Evolutionary conservation across 2,797 vertebrate species (phyloP).

Genomic region (Pelochelys cantorii): DNA sequence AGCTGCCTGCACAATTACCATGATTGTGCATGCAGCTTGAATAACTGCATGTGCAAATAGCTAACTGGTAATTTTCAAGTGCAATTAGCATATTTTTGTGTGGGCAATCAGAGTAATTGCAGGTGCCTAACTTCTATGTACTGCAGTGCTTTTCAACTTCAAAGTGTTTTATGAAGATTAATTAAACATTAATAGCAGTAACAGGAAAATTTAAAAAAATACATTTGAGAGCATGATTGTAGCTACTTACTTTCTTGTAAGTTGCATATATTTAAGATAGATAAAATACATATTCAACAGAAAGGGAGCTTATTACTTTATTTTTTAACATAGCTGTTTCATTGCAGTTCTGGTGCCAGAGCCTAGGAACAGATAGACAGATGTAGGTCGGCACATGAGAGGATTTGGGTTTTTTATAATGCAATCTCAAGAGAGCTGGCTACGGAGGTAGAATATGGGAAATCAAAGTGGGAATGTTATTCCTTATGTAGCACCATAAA

Average conservation of each 20-base stretch:
- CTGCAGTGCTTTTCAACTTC: conserved; percentile 71
- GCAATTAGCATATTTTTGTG: conserved; percentile 78
- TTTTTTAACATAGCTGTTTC: conserved; percentile 60
- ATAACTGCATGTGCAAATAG: conserved; percentile 73
- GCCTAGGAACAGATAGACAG: conserved; percentile 49
- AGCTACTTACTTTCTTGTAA: conserved; percentile 65
- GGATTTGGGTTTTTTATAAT: conserved; percentile 59
- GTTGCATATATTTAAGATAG: conserved; percentile 23
- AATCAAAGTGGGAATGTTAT: conserved; percentile 1
- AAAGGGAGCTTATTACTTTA: conserved; percentile 38
- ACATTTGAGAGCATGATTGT: conserved; percentile 71
- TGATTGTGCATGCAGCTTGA: conserved; percentile 62
- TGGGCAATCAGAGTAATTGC: conserved; percentile 77
- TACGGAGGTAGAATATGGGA: neutral
- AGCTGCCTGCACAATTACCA: conserved; percentile 44
- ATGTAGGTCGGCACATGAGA: conserved; percentile 49
- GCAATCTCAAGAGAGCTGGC: neutral
- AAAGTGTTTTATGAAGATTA: conserved; percentile 61
- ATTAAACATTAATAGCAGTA: conserved; percentile 75
- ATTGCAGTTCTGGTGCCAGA: conserved; percentile 21
- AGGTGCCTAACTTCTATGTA: conserved; percentile 68
- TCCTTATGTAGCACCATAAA: neutral
- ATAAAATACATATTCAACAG: conserved; percentile 54
- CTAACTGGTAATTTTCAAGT: conserved; percentile 76
- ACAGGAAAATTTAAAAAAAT: conserved; percentile 74